Conservation (phyloP, 2,797 vertebrate species). For the Sebastes hopkinsi region DNA sequence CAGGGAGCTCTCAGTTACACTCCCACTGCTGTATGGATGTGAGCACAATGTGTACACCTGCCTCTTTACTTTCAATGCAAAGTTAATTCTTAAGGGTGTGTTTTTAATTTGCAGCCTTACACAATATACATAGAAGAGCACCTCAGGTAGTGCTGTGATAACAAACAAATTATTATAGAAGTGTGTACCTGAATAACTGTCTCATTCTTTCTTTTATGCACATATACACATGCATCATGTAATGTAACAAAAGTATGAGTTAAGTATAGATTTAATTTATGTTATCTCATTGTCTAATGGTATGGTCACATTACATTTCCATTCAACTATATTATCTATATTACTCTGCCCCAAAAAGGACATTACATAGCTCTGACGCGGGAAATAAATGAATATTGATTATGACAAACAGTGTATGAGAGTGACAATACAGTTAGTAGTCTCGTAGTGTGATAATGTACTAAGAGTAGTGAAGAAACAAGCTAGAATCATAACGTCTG, state of each 20-base stretch:
- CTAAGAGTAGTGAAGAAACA: neutral
- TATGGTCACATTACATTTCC: neutral
- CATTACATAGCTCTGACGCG: neutral
- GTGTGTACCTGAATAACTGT: neutral
- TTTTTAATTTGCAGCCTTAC: neutral
- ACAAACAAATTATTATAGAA: neutral
- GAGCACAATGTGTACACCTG: neutral
- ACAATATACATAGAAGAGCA: neutral
- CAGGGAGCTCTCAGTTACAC: constrained; percentile 30
- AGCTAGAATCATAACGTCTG: neutral
- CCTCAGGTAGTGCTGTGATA: neutral
- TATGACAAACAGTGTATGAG: neutral
- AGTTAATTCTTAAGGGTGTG: neutral
- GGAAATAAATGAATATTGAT: neutral
- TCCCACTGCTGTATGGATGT: neutral
- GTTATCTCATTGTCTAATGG: neutral
- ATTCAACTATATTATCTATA: neutral
- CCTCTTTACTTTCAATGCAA: neutral
- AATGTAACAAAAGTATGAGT: neutral
- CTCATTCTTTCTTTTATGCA: neutral
- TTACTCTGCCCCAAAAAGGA: neutral
- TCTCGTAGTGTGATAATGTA: neutral
- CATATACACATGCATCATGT: neutral
- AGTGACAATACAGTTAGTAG: neutral
- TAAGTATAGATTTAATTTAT: neutral